Base-by-base conservation (phyloP, 2,113 vertebrate species). In the Saimiri boliviensis region DNA sequence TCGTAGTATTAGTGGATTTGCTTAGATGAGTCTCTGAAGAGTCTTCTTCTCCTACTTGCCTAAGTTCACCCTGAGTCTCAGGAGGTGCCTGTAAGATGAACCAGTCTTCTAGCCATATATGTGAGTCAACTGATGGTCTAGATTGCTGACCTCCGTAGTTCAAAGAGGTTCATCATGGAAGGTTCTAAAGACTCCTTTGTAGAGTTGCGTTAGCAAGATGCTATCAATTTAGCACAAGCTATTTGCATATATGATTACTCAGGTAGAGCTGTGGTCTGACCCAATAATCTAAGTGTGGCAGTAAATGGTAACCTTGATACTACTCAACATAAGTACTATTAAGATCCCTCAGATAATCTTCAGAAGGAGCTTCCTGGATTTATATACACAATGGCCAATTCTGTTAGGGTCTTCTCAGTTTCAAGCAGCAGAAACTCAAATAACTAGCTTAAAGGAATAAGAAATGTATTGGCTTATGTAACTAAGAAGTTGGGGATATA, bases 11-110 rank as follows among this genome's bases (percentile, higher is more conserved):
- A 77, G 37, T 56, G 23, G 30, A 82, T 37, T 82, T 85, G 13
- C 45, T 88, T 82, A 86, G 49, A 30, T 73, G 37, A 89, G 8
- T 91, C 54, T 42, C 42, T 86, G 17, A 86, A 97, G 71, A 96
- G 56, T 4, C 13, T 84, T 47, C 77, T 88, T 86, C 16, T 4
- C 45, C 21, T 86, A 27, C 42, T 95, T 89, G 52, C 8, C 27
- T 45, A 49, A 86, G 37, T 5, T 86, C 68, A 74, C 14, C 17
- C 3, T 86, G 54, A 92, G 25, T 89, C 54, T 89, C 60, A 74
- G 35, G 40, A 86, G 32, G 3, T 40, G 6, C 37, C 35, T 54
- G 0, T 60, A 35, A 92, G 30, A 49, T 83, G 49, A 89, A 70
- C 35, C 32, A 54, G 10, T 63, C 35, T 86, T 76, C 35, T 54